Conservation (phyloP, 2,888 invertebrate species). For the Platypus cylindrus region DNA sequence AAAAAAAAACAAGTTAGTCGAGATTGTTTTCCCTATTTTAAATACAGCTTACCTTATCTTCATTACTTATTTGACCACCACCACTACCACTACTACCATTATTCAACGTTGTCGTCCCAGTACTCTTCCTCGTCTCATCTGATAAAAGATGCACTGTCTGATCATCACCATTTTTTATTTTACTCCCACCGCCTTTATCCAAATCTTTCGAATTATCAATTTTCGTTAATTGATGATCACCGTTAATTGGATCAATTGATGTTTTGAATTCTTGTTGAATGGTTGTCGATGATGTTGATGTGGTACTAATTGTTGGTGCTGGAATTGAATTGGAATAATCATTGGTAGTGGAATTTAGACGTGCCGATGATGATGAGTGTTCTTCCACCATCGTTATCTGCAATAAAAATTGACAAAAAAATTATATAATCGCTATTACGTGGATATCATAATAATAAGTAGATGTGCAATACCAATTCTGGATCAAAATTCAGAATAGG, state of each 20-base stretch:
- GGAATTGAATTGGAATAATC: slow-evolving; percentile 30
- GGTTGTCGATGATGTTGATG: slow-evolving; percentile 18
- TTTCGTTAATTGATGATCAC: too few relatives aligned
- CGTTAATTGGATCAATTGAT: not conserved
- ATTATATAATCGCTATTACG: not conserved
- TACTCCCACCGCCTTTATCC: slow-evolving; percentile 3
- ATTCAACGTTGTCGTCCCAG: slow-evolving; percentile 26
- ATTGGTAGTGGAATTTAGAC: slow-evolving; percentile 33
- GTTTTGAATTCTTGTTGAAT: not conserved
- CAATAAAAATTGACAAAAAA: not conserved
- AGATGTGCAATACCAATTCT: too few relatives aligned
- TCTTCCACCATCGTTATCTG: slow-evolving; percentile 61
- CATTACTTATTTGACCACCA: slow-evolving; percentile 19
- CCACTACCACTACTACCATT: slow-evolving; percentile 27
- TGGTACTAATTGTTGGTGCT: too few relatives aligned
- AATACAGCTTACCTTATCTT: slow-evolving; percentile 14
- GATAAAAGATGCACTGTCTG: slow-evolving; percentile 17
- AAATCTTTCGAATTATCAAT: too few relatives aligned
- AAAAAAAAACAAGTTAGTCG: too few relatives aligned
- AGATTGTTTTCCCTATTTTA: slow-evolving; percentile 1
- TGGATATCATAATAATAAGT: slow-evolving; percentile 15
- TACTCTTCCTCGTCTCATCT: slow-evolving; percentile 27
- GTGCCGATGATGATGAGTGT: slow-evolving; percentile 43
- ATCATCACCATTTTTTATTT: slow-evolving; percentile 11
- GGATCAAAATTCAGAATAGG: too few relatives aligned